phyloP scores from a whole-genome alignment of 2,797 vertebrate species.

The Malurus leucopterus region DNA sequence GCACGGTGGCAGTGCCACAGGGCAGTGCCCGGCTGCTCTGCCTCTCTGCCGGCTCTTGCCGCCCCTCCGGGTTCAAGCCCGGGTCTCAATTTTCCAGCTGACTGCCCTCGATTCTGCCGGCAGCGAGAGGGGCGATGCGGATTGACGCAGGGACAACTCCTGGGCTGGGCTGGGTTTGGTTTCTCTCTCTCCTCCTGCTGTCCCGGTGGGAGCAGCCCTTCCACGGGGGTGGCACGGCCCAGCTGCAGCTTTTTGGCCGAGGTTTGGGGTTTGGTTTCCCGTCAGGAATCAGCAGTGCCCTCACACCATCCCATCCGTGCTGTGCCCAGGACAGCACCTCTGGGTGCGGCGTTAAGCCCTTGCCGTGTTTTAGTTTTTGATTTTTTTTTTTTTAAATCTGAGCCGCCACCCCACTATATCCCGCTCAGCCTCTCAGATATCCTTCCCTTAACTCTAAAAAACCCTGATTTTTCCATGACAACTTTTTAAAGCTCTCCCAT shows the following conservation, averaged over 20 bases:
- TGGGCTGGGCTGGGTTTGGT: neutral
- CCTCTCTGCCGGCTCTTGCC: neutral
- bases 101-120: neutral
- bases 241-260: neutral
- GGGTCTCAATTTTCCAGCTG: neutral
- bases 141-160: neutral
- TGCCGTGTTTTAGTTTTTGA: neutral
- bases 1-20: neutral
- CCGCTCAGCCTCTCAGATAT: neutral
- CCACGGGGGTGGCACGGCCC: rapidly evolving
- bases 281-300: rapidly evolving
- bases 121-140: neutral
- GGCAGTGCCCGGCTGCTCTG: neutral
- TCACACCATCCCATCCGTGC: rapidly evolving
- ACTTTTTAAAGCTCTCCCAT: neutral
- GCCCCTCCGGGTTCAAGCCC: neutral
- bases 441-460: neutral
- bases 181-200: rapidly evolving
- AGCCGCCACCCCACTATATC: neutral
- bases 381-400: neutral
- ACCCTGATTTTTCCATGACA: rapidly evolving
- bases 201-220: neutral
- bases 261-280: neutral
- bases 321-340: neutral
- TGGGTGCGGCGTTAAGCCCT: neutral